A percentile compares a stretch with the other conserved stretches of the same genome.
Evolutionary conservation across 2,888 invertebrate species (phyloP).

Genomic region (Erpobdella octoculata): DNA sequence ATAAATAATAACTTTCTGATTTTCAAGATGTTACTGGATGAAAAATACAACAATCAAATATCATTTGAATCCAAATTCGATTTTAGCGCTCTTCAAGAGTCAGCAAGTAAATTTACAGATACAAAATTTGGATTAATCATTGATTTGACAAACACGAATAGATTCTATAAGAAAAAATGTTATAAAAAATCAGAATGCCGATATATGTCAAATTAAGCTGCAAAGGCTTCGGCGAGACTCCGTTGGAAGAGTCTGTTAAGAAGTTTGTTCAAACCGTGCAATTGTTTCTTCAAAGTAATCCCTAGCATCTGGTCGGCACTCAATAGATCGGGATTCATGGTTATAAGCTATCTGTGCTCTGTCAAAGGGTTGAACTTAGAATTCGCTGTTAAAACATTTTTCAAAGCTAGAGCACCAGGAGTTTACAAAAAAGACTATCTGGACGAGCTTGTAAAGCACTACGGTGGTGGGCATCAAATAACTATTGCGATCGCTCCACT

Average conservation of each 20-base stretch:
- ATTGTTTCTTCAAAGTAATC: background rate
- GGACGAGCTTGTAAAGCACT: conserved; percentile 72
- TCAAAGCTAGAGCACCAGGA: conserved; percentile 71
- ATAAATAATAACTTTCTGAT: conserved; percentile 67
- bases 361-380: conserved; percentile 60
- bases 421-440: conserved; percentile 96
- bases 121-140: conserved; percentile 86
- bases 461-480: conserved; percentile 63
- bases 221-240: conserved; percentile 58
- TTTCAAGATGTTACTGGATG: conserved; percentile 84
- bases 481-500: conserved; percentile 67
- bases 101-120: conserved; percentile 58
- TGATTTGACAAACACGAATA: conserved; percentile 85
- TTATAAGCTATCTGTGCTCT: conserved; percentile 73
- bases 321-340: conserved; percentile 91
- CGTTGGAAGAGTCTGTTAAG: conserved; percentile 36
- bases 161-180: conserved; percentile 79
- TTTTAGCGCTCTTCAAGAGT: conserved; percentile 76
- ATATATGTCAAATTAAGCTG: conserved; percentile 83
- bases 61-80: conserved; percentile 74
- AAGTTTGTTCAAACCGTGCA: background rate
- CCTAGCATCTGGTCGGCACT: conserved; percentile 60
- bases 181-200: conserved; percentile 68
- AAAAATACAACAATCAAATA: conserved; percentile 73
- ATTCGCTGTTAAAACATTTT: conserved; percentile 56